Conservation (phyloP, 2,113 vertebrate species). For the Crotalus tigris region DNA sequence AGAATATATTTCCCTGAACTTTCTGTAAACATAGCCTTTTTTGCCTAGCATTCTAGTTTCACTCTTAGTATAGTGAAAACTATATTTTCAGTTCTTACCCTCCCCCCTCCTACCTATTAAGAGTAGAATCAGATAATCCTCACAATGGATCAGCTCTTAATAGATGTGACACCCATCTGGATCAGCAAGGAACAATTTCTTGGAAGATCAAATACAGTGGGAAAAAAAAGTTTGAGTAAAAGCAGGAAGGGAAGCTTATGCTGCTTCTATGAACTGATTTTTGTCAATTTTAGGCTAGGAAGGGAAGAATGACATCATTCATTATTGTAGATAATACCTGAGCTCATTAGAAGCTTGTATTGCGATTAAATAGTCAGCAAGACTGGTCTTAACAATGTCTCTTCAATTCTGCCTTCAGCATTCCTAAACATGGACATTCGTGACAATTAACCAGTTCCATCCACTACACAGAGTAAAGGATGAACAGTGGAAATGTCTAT, state of each 20-base stretch:
- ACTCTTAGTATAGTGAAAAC: neutral
- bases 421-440: neutral
- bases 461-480: neutral
- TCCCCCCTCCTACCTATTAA: neutral
- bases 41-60: neutral
- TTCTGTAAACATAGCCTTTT: neutral
- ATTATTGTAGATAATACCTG: neutral
- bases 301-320: neutral
- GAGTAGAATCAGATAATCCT: slow-evolving; percentile 36
- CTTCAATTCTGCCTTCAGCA: neutral
- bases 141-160: slow-evolving; percentile 57
- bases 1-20: neutral
- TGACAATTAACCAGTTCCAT: neutral
- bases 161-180: slow-evolving; percentile 65
- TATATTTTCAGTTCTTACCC: neutral
- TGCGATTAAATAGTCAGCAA: neutral
- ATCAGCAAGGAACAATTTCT: slow-evolving; percentile 35
- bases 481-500: neutral
- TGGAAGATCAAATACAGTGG: neutral
- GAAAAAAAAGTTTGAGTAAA: neutral
- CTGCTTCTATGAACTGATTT: neutral
- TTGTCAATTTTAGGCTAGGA: neutral
- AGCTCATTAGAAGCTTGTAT: neutral
- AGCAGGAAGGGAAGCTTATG: neutral
- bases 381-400: neutral